A percentile compares a stretch with the other conserved stretches of the same genome.
phyloP scores from a whole-genome alignment of 2,888 invertebrate species.

The Cheiracanthium punctorium region DNA sequence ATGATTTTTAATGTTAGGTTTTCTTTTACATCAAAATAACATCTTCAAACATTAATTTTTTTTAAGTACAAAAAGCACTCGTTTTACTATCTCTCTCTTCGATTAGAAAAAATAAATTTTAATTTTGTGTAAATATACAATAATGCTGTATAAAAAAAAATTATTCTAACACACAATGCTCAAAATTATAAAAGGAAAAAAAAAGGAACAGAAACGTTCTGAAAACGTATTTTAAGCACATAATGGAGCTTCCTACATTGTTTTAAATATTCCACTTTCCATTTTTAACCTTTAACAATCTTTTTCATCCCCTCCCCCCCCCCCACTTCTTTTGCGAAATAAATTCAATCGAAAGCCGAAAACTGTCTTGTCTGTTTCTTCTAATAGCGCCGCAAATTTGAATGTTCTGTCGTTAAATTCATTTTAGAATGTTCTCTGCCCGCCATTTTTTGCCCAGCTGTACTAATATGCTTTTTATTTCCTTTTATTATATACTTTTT shows the following conservation, averaged over 20 bases:
- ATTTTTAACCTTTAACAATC: conserved; percentile 4
- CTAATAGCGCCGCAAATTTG: conserved; percentile 10
- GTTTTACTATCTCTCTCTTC: too few species aligned
- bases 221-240: background rate
- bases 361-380: conserved; percentile 4
- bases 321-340: background rate
- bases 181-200: too few species aligned
- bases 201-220: background rate
- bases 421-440: background rate
- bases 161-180: too few species aligned
- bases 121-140: too few species aligned
- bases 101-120: too few species aligned
- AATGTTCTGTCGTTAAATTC: conserved; percentile 15
- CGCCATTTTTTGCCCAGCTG: background rate
- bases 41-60: too few species aligned
- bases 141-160: too few species aligned
- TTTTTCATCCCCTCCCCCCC: too few species aligned
- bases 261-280: conserved; percentile 9
- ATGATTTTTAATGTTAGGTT: too few species aligned
- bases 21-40: too few species aligned
- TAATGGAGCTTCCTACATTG: background rate
- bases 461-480: background rate
- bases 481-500: background rate
- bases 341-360: background rate
- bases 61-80: too few species aligned